These are phyloP conservation scores for Protobothrops flavoviridis DNA, from an alignment of 2,113 vertebrate species.

Conservation along the genomic window DNA sequence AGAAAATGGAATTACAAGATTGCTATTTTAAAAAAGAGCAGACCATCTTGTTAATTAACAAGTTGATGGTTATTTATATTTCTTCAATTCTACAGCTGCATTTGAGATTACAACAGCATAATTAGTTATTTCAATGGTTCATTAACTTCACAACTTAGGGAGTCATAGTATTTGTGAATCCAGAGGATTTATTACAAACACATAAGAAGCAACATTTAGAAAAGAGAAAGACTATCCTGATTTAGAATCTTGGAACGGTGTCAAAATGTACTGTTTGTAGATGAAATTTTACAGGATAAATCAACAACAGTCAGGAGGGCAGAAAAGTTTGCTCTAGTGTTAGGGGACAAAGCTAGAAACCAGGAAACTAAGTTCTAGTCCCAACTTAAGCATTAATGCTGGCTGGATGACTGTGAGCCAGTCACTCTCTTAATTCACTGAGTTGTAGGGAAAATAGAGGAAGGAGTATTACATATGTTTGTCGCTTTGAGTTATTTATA, in stretches of 20 bases:
- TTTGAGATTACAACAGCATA: slow-evolving; percentile 5
- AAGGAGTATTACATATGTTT: not conserved
- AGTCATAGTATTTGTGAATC: not conserved
- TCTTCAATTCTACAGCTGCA: slow-evolving; percentile 9
- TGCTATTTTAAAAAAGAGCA: slow-evolving; percentile 1
- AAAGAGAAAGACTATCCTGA: not conserved
- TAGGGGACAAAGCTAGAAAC: not conserved
- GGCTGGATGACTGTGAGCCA: not conserved
- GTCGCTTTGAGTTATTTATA: not conserved
- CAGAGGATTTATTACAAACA: not conserved
- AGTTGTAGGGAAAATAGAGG: not conserved
- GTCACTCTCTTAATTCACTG: not conserved
- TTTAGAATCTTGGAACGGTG: slow-evolving; percentile 6
- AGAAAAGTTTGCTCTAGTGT: not conserved
- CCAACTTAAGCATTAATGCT: not conserved
- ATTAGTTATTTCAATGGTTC: slow-evolving; percentile 18
- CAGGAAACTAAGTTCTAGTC: not conserved
- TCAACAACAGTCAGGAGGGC: not conserved
- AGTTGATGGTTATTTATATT: slow-evolving; percentile 17
- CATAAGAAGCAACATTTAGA: not conserved
- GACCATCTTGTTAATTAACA: slow-evolving; percentile 19
- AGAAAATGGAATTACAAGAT: not conserved
- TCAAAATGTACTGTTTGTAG: slow-evolving; percentile 5
- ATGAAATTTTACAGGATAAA: not conserved
- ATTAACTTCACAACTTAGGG: not conserved